Percentiles rank a stretch among this genome's conserved stretches.
Conservation (phyloP, 2,888 invertebrate species). For the Lasioglossum oenotherae region DNA sequence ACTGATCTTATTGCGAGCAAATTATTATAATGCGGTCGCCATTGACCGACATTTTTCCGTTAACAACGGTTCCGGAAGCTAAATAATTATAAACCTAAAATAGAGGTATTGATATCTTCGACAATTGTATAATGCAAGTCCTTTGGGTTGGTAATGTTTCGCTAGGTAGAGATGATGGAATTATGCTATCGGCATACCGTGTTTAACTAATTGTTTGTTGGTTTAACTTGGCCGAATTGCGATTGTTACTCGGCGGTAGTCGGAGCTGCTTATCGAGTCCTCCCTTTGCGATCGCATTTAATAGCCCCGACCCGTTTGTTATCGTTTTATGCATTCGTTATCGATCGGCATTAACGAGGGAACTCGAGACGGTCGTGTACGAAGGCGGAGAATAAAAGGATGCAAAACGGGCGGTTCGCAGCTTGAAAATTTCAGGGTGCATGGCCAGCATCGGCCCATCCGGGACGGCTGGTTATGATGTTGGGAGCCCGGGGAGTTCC, state of each 20-base stretch:
- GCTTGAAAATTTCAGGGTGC: conserved; percentile 74
- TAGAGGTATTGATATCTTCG: neutral
- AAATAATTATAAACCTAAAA: neutral
- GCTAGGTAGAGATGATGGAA: neutral
- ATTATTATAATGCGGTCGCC: neutral
- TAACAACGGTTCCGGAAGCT: neutral
- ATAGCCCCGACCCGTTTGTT: conserved; percentile 51
- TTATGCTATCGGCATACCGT: neutral
- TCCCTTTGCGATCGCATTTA: conserved; percentile 14
- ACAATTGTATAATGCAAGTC: neutral
- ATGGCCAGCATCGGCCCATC: conserved; percentile 74
- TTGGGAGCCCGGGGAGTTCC: conserved; percentile 76
- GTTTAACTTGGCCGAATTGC: neutral
- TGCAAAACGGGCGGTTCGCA: conserved; percentile 48
- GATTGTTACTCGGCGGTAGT: conserved; percentile 5
- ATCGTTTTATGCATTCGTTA: conserved; percentile 61
- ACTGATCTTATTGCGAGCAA: neutral
- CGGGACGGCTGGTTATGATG: conserved; percentile 77
- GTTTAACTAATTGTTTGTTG: neutral
- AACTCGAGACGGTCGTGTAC: conserved; percentile 54
- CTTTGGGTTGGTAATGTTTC: neutral
- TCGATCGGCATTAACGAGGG: conserved; percentile 64
- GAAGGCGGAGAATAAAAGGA: conserved; percentile 50
- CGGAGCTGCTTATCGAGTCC: conserved; percentile 36
- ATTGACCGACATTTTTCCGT: neutral